Conservation (phyloP, 2,888 invertebrate species). For the Sinohyriopsis cumingii region DNA sequence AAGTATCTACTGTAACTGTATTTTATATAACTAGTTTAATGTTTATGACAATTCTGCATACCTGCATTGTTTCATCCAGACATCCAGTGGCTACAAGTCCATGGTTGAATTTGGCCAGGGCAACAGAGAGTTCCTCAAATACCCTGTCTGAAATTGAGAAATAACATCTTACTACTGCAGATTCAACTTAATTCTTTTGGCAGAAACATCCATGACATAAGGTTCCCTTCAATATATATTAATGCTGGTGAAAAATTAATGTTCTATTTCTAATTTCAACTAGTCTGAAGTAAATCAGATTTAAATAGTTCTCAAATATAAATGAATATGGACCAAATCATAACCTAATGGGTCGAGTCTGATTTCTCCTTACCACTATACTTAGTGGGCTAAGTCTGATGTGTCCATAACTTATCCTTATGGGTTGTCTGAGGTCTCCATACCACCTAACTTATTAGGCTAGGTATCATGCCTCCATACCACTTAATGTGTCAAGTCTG, state of each 20-base stretch:
- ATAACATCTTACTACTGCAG: background rate
- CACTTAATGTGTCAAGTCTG: no score
- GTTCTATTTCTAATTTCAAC: no score
- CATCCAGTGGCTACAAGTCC: slow-evolving; percentile 84
- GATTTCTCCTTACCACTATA: no score
- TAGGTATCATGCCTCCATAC: no score
- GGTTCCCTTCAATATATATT: background rate
- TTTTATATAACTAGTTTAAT: background rate
- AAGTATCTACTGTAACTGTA: background rate
- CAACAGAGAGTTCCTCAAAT: slow-evolving; percentile 82
- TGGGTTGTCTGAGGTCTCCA: no score
- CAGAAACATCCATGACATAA: background rate
- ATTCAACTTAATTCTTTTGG: background rate
- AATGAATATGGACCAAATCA: no score
- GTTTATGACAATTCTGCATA: slow-evolving; percentile 29
- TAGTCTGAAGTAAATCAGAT: no score
- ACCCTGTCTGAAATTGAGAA: slow-evolving; percentile 49
- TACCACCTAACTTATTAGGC: no score
- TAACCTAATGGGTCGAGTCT: no score
- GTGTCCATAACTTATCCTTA: no score
- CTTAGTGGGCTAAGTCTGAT: no score
- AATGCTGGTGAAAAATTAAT: background rate
- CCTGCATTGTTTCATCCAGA: slow-evolving; percentile 79
- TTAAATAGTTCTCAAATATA: no score
- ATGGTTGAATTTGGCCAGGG: slow-evolving; percentile 85